Percentiles rank a stretch among this genome's conserved stretches.
Evolutionary conservation across 2,113 vertebrate species (phyloP).

Genomic region (Euleptes europaea): DNA sequence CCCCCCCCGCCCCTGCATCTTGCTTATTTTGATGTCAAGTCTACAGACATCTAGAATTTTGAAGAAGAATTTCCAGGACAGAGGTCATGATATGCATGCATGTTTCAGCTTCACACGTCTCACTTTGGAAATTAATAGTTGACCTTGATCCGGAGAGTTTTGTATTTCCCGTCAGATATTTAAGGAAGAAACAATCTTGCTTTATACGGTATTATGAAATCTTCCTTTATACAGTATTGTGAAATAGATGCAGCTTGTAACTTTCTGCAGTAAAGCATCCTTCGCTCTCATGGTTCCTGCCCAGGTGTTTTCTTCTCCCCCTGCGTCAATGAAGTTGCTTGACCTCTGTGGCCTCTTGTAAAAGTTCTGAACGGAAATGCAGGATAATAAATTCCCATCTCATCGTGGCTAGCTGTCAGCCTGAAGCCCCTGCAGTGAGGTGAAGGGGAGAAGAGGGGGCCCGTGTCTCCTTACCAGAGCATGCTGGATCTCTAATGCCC

Average conservation of each 20-base stretch:
- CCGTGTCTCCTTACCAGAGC: slow-evolving; percentile 66
- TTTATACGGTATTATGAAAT: slow-evolving; percentile 7
- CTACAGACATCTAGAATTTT: neutral
- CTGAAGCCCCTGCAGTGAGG: slow-evolving; percentile 58
- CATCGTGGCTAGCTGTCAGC: slow-evolving; percentile 72
- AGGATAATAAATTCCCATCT: slow-evolving; percentile 73
- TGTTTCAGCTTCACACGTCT: neutral
- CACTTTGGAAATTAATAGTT: slow-evolving; percentile 17
- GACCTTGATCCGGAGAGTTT: slow-evolving; percentile 18
- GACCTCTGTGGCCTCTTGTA: slow-evolving; percentile 67
- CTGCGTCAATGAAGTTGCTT: slow-evolving; percentile 49
- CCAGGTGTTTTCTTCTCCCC: slow-evolving; percentile 56
- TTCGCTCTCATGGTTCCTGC: slow-evolving; percentile 23
- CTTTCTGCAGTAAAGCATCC: slow-evolving; percentile 46
- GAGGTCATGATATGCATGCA: neutral
- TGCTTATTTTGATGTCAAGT: neutral
- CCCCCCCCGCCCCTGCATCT: neutral
- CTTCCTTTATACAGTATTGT: slow-evolving; percentile 8
- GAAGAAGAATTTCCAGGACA: neutral
- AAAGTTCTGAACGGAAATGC: slow-evolving; percentile 57
- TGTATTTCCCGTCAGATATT: slow-evolving; percentile 10
- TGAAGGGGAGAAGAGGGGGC: slow-evolving; percentile 61
- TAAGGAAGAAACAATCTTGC: slow-evolving; percentile 2
- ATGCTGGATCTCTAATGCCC: slow-evolving; percentile 69
- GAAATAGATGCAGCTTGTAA: neutral